Conservation (phyloP, 1,140 invertebrate species). For the Centruroides sculpturatus region DNA sequence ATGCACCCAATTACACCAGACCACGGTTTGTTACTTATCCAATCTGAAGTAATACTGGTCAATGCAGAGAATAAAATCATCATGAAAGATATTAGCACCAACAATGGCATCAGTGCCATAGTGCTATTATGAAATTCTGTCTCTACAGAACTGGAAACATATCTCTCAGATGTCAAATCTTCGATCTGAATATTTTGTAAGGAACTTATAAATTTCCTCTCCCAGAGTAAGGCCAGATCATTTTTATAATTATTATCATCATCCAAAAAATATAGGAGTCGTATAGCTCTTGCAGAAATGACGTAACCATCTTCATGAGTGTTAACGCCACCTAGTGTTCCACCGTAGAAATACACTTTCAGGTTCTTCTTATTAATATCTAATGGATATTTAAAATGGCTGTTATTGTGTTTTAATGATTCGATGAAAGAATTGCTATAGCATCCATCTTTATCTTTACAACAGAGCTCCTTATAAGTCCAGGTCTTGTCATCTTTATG, state of each 20-base stretch:
- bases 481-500: conserved; percentile 7
- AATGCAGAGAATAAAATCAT: conserved; percentile 46
- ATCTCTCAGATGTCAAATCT: conserved; percentile 62
- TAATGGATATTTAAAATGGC: conserved; percentile 71
- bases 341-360: conserved; percentile 64
- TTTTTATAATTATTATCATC: conserved; percentile 55
- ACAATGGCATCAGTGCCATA: conserved; percentile 69
- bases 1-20: conserved; percentile 80
- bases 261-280: conserved; percentile 70
- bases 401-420: conserved; percentile 57
- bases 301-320: conserved; percentile 54
- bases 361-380: conserved; percentile 74
- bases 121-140: conserved; percentile 79
- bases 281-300: conserved; percentile 57
- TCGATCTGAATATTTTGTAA: conserved; percentile 61
- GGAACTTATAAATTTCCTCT: conserved; percentile 58
- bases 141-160: conserved; percentile 69
- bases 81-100: conserved; percentile 64
- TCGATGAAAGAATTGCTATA: conserved; percentile 71
- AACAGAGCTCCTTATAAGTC: conserved; percentile 59
- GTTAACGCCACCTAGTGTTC: conserved; percentile 66
- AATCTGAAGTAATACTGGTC: conserved; percentile 60
- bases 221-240: conserved; percentile 67
- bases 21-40: conserved; percentile 76
- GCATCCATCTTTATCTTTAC: conserved; percentile 61